Conservation (phyloP, 2,888 invertebrate species). For the Aleiodes alternator region DNA sequence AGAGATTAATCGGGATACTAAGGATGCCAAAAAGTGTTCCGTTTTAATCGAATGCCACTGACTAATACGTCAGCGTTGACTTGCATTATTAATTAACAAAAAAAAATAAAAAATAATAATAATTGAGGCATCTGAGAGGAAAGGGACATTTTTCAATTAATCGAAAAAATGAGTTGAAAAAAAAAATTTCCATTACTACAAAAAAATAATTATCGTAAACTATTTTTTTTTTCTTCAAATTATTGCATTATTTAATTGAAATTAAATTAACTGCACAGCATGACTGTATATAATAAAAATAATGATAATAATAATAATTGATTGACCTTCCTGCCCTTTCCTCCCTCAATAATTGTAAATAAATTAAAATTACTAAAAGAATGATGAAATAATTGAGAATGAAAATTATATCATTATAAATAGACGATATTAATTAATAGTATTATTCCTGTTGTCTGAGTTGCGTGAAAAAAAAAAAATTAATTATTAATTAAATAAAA, state of each 20-base stretch:
- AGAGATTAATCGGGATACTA: slow-evolving; percentile 50
- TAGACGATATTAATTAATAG: slow-evolving; percentile 62
- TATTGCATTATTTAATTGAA: neutral
- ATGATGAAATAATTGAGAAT: neutral
- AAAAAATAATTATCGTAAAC: too few species aligned
- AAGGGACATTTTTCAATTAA: slow-evolving; percentile 29
- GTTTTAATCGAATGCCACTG: slow-evolving; percentile 48
- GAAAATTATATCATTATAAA: slow-evolving; percentile 48
- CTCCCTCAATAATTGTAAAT: slow-evolving; percentile 32
- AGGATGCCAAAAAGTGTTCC: slow-evolving; percentile 61
- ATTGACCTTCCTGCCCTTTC: slow-evolving; percentile 17
- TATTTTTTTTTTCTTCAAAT: too few species aligned
- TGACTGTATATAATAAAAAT: slow-evolving; percentile 6
- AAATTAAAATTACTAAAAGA: slow-evolving; percentile 1
- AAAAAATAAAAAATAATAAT: slow-evolving; percentile 33
- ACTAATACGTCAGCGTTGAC: slow-evolving; percentile 24
- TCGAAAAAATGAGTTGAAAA: slow-evolving; percentile 32
- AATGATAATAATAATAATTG: too few species aligned
- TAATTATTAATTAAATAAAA: slow-evolving; percentile 54
- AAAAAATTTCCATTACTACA: neutral
- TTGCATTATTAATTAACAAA: slow-evolving; percentile 37
- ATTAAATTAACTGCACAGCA: neutral
- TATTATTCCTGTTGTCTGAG: slow-evolving; percentile 67
- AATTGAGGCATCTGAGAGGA: slow-evolving; percentile 44
- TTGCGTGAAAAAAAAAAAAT: slow-evolving; percentile 55